Evolutionary conservation across 1,140 invertebrate species (phyloP).

Genomic region (Aphidius ervi): DNA sequence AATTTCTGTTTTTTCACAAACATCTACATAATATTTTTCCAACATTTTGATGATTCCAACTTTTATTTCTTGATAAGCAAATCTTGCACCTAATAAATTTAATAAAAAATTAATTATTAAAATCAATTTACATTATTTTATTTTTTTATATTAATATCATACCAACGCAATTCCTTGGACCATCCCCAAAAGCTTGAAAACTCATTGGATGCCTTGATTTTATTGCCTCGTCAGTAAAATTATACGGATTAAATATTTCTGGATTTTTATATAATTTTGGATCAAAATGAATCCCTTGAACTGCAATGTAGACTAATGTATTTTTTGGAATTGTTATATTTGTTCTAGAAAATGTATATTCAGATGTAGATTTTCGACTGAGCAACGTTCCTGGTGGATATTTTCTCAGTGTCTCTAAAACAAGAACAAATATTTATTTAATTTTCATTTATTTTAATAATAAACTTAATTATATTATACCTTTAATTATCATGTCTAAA

Average conservation of each 20-base stretch:
- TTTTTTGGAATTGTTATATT: constrained; percentile 47
- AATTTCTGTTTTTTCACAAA: constrained; percentile 16
- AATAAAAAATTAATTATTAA: background rate
- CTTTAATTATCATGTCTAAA: constrained; percentile 37
- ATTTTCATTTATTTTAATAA: constrained; percentile 21
- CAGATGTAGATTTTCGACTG: constrained; percentile 46
- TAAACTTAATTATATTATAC: constrained; percentile 8
- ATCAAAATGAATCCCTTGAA: constrained; percentile 59
- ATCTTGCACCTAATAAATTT: constrained; percentile 2
- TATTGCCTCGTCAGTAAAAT: constrained; percentile 55
- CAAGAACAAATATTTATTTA: constrained; percentile 24
- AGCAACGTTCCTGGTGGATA: constrained; percentile 55
- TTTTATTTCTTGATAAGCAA: constrained; percentile 9
- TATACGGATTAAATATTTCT: constrained; percentile 55
- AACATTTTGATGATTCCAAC: constrained; percentile 17
- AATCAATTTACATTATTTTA: background rate
- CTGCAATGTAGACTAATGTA: constrained; percentile 47
- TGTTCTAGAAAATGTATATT: constrained; percentile 52
- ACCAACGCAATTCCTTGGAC: constrained; percentile 62
- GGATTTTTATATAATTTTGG: constrained; percentile 43
- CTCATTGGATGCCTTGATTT: constrained; percentile 51
- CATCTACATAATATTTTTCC: constrained; percentile 8
- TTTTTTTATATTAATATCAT: constrained; percentile 10
- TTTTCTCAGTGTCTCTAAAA: constrained; percentile 59
- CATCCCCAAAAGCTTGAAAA: constrained; percentile 66